Percentiles rank a stretch among this genome's conserved stretches.
Conservation (phyloP, 2,888 invertebrate genomes). For the Calliopum simillimum region DNA sequence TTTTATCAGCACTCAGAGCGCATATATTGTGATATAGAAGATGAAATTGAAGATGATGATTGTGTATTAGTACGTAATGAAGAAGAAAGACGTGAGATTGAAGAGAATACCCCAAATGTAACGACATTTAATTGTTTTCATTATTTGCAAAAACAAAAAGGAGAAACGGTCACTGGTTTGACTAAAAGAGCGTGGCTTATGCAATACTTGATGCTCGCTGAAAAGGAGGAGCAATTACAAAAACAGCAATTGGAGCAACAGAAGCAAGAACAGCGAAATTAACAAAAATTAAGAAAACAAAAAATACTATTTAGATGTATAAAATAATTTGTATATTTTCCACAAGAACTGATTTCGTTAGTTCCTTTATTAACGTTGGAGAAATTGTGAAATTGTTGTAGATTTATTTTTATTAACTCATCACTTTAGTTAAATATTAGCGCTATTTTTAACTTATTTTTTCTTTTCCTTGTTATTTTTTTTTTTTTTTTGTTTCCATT, state of each 20-base stretch:
- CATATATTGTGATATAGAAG: conserved; percentile 41
- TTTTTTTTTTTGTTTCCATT: not conserved
- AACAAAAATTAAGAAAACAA: not conserved
- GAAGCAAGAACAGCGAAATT: not conserved
- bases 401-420: no score
- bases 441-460: no score
- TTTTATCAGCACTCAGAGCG: conserved; percentile 59
- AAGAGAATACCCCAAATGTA: conserved; percentile 61
- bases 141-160: conserved; percentile 55
- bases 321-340: conserved; percentile 41
- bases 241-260: not conserved
- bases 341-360: conserved; percentile 35
- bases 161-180: conserved; percentile 57
- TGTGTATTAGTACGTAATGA: conserved; percentile 59
- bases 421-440: no score
- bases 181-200: conserved; percentile 58
- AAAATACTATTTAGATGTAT: conserved; percentile 1
- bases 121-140: conserved; percentile 59
- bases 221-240: conserved; percentile 7
- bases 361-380: conserved; percentile 31
- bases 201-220: conserved; percentile 45
- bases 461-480: not conserved
- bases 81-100: conserved; percentile 59
- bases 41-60: conserved; percentile 52
- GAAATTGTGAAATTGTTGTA: conserved; percentile 4